Evolutionary conservation across 2,888 invertebrate species (phyloP).

Genomic region (Torymus texanus): DNA sequence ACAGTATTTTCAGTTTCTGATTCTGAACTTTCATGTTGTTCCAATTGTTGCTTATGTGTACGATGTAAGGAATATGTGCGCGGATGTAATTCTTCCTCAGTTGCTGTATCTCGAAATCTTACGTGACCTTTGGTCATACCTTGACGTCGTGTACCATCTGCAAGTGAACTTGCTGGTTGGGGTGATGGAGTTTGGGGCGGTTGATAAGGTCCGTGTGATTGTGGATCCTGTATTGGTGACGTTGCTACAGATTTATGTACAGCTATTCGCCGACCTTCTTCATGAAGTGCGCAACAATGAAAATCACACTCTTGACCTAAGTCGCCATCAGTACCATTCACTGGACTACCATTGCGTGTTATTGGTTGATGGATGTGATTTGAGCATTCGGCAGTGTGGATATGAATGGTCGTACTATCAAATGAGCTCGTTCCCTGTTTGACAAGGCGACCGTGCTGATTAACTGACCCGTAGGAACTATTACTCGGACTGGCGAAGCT

Average conservation of each 20-base stretch:
- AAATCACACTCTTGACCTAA: constrained; percentile 89
- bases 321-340: constrained; percentile 77
- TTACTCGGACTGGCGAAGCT: constrained; percentile 73
- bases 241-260: constrained; percentile 95
- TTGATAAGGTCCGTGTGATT: constrained; percentile 67
- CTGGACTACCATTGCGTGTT: constrained; percentile 81
- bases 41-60: constrained; percentile 67
- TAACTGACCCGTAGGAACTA: constrained; percentile 70
- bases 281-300: constrained; percentile 95
- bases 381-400: constrained; percentile 89
- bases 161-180: constrained; percentile 77
- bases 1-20: constrained; percentile 95
- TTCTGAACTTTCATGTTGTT: constrained; percentile 88
- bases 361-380: constrained; percentile 83
- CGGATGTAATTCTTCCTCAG: constrained; percentile 73
- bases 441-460: constrained; percentile 75
- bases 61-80: constrained; percentile 62
- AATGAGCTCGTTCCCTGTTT: constrained; percentile 79
- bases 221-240: constrained; percentile 90
- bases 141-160: constrained; percentile 73
- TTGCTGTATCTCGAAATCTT: constrained; percentile 89
- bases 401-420: constrained; percentile 85
- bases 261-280: constrained; percentile 93
- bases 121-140: constrained; percentile 86
- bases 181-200: constrained; percentile 78